Percentiles rank a stretch among this genome's conserved stretches.
Conservation (phyloP, 2,113 vertebrate genomes). For the Malurus cyaneus region DNA sequence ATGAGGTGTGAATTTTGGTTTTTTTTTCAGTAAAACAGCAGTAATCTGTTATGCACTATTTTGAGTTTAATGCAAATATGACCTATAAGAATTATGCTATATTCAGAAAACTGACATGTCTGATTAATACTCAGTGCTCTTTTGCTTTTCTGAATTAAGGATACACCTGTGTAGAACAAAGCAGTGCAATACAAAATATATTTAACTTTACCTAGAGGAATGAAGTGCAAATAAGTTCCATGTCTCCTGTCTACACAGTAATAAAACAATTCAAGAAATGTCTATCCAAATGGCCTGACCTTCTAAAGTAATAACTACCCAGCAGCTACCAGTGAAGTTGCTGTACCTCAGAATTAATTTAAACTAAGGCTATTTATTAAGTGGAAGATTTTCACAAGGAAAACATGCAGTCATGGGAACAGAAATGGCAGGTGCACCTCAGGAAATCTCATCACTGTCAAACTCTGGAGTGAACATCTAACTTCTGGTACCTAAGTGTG, state of each 20-base stretch:
- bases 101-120: background rate
- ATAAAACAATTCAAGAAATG: conserved; percentile 22
- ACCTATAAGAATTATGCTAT: background rate
- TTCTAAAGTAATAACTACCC: conserved; percentile 15
- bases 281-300: background rate
- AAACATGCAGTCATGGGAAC: background rate
- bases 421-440: background rate
- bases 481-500: background rate
- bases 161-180: background rate
- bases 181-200: background rate
- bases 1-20: background rate
- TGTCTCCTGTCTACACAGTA: background rate
- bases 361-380: background rate
- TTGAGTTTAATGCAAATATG: background rate
- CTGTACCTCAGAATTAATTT: background rate
- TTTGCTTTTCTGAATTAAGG: background rate
- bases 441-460: background rate
- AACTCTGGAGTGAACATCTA: background rate
- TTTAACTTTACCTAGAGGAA: background rate
- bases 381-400: conserved; percentile 1
- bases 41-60: background rate
- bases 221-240: background rate
- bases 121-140: background rate
- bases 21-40: background rate
- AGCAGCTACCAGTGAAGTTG: background rate